Percentiles rank a stretch among this genome's conserved stretches.
These are phyloP conservation scores for Lepidurus apus DNA, from an alignment of 1,140 invertebrate species.

Conservation along the genomic window DNA sequence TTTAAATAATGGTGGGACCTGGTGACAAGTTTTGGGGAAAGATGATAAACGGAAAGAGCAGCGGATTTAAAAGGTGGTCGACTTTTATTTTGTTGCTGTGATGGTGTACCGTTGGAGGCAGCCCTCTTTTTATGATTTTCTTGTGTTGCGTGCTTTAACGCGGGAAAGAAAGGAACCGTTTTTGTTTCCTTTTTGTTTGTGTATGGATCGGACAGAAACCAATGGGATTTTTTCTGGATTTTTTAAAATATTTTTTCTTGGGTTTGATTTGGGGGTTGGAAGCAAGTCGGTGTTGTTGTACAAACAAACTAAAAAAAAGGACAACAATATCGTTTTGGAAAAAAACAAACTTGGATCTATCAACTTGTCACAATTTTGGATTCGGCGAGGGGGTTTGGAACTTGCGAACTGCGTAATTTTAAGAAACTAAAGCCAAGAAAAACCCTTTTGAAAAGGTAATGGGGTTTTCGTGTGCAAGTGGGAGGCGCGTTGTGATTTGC, in stretches of 20 bases:
- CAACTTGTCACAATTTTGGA: background rate
- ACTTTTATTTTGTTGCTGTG: constrained; percentile 19
- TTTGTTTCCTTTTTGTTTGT: background rate
- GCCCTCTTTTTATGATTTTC: constrained; percentile 9
- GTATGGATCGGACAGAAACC: constrained; percentile 7
- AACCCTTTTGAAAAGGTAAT: background rate
- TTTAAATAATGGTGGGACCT: constrained; percentile 10
- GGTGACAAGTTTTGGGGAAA: background rate
- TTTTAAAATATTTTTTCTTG: background rate
- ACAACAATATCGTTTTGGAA: constrained; percentile 10
- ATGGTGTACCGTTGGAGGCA: constrained; percentile 6
- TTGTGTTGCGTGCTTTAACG: constrained; percentile 9
- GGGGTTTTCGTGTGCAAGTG: background rate
- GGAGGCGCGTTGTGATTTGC: background rate
- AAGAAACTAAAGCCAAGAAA: background rate
- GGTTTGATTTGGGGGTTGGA: background rate
- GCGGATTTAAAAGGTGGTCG: background rate
- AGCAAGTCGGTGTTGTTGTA: constrained; percentile 19
- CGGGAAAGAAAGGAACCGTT: background rate
- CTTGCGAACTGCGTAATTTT: too few relatives aligned
- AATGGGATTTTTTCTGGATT: background rate
- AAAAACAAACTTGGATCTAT: constrained; percentile 2
- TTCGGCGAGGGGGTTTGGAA: background rate
- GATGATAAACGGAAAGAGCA: background rate
- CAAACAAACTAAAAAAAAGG: background rate